Evolutionary conservation across 2,888 invertebrate genomes (phyloP).

Genomic region (Dione juno): DNA sequence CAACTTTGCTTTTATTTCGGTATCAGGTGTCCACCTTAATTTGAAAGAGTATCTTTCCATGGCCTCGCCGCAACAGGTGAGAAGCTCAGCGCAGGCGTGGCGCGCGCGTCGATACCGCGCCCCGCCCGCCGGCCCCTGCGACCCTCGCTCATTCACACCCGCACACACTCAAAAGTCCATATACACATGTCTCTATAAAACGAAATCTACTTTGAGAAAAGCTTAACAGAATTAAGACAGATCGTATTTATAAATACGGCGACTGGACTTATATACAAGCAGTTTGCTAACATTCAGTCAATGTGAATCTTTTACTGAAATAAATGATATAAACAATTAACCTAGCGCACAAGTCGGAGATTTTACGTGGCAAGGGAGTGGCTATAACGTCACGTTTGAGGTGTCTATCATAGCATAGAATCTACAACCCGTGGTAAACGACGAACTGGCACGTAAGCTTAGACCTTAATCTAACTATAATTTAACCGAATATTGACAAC

Average conservation of each 20-base stretch:
- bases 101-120: slow-evolving; percentile 77
- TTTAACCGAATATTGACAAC: slow-evolving; percentile 42
- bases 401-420: slow-evolving; percentile 49
- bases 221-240: slow-evolving; percentile 17
- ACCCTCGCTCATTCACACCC: slow-evolving; percentile 74
- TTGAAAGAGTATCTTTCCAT: slow-evolving; percentile 81
- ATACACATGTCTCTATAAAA: slow-evolving; percentile 42
- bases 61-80: slow-evolving; percentile 81
- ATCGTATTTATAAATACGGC: slow-evolving; percentile 42
- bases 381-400: slow-evolving; percentile 50
- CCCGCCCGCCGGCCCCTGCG: slow-evolving; percentile 56
- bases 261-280: slow-evolving; percentile 28
- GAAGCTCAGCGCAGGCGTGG: slow-evolving; percentile 73
- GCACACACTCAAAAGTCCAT: slow-evolving; percentile 60
- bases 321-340: neutral
- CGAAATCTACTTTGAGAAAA: slow-evolving; percentile 39
- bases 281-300: slow-evolving; percentile 2
- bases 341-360: slow-evolving; percentile 15
- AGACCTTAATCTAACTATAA: slow-evolving; percentile 40
- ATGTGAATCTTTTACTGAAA: neutral
- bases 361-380: slow-evolving; percentile 40
- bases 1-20: slow-evolving; percentile 62
- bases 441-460: slow-evolving; percentile 41
- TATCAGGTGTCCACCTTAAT: slow-evolving; percentile 79
- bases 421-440: slow-evolving; percentile 46